Evolutionary conservation across 1,140 invertebrate species (phyloP), one percentile per base, ranked within the genome.

Genomic region (Ctenoplectra terminalis): DNA sequence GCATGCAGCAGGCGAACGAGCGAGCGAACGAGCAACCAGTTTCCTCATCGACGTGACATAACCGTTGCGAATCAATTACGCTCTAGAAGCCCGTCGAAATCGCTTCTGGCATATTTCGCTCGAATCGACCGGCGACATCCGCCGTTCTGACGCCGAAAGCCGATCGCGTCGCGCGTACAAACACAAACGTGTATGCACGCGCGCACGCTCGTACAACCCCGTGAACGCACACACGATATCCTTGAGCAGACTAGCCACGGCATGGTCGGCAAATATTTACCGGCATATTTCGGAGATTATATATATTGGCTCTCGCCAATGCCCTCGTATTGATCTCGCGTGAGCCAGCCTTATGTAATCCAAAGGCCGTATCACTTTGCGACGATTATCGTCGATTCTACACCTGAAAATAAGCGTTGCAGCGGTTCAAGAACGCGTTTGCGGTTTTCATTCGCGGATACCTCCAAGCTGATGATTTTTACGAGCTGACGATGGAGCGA

Each of bases 271-370:
- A 88, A 89, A 89, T 89, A 87, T 89, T 89, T 89, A 87, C 85
- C 82, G 37, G 85, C 75, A 89, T 87, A 89, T 89, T 89, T 89
- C 85, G 85, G 82, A 83, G 85, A 89, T 89, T 72, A 82, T 88
- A 88, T 87, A 89, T 89, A 89, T 89, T 89, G 88, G 82, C 80
- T 86, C 69, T 77, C 71, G 87, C 67, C 75, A 17, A 76, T 86
- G 46, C 58, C 54, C 76, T 50, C 66, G 86, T 88, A 88, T 88
- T 79, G 87, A 88, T 88, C 81, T 79, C 77, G 70, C 76, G 43
- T 46, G 76, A 75, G 54, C 64, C n/a, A 48, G 46, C 46, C 54
- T 87, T 87, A 87, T 67, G 72, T 82, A 87, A 87, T 52, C 85
- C 52, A 85, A 75, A 82, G 78, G 78, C 48, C 70, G 60, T 76